Percentiles rank a stretch among this genome's conserved stretches.
Evolutionary conservation across 2,888 invertebrate species (phyloP).

Genomic region (Onchidella celtica): DNA sequence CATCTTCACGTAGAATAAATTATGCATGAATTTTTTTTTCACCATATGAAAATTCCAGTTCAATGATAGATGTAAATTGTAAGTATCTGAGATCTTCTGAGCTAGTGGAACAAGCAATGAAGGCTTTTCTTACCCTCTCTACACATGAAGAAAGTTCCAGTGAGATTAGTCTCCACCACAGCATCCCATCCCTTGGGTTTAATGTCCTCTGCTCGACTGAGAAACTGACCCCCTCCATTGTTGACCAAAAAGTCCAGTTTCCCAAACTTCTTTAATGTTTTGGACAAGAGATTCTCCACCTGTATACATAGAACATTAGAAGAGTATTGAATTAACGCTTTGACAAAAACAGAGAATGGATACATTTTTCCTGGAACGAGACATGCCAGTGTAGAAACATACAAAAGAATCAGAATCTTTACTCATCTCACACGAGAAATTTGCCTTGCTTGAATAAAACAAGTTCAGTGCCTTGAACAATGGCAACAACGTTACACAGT

Average conservation of each 20-base stretch:
- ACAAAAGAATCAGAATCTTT: not conserved
- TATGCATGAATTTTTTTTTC: too few species aligned
- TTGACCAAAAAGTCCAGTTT: conserved; percentile 81
- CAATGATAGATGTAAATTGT: too few species aligned
- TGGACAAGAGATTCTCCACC: conserved; percentile 76
- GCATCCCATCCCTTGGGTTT: conserved; percentile 82
- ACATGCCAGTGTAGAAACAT: not conserved
- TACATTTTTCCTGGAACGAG: not conserved
- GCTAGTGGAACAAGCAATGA: too few species aligned
- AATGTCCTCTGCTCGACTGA: conserved; percentile 78
- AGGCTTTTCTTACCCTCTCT: conserved; percentile 79
- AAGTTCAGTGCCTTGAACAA: too few species aligned
- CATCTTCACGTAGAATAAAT: too few species aligned
- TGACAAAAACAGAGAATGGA: not conserved
- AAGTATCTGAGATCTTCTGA: too few species aligned
- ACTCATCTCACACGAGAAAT: too few species aligned
- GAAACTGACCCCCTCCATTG: conserved; percentile 82
- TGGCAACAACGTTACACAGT: too few species aligned
- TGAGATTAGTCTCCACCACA: conserved; percentile 82
- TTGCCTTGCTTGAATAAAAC: too few species aligned
- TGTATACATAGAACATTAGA: too few species aligned
- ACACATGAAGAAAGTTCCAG: conserved; percentile 82
- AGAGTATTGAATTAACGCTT: not conserved
- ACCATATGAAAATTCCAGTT: too few species aligned
- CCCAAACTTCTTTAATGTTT: conserved; percentile 78